Evolutionary conservation across 2,797 vertebrate genomes (phyloP).

Genomic region (Poliocrania exsul): DNA sequence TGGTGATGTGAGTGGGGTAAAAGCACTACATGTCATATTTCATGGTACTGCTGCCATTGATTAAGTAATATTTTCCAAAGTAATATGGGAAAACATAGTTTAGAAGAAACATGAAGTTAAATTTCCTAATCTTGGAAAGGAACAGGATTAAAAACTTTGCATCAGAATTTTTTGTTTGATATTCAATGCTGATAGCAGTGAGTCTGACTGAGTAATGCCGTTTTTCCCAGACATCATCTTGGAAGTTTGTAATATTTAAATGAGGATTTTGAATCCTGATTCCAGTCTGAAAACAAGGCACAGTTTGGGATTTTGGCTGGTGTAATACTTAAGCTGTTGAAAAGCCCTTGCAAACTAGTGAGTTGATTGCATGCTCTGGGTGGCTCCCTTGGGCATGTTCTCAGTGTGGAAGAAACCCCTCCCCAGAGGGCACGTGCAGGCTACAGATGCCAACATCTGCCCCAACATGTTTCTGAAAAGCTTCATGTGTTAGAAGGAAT

Average conservation of each 20-base stretch:
- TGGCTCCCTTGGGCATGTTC: neutral
- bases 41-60: neutral
- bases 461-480: accelerated
- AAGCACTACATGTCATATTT: neutral
- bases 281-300: neutral
- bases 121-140: neutral
- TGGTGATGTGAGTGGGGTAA: accelerated
- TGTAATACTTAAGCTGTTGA: neutral
- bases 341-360: neutral
- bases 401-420: neutral
- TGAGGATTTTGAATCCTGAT: neutral
- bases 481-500: neutral
- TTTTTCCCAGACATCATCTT: neutral
- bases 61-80: neutral
- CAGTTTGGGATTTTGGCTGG: neutral
- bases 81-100: neutral
- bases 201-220: neutral
- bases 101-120: neutral
- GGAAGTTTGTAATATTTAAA: neutral
- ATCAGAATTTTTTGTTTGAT: neutral
- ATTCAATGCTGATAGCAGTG: neutral
- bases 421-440: neutral
- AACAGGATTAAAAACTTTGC: neutral
- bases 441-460: neutral
- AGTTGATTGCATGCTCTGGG: neutral